phyloP scores from a whole-genome alignment of 2,113 vertebrate genomes.

The Hirundichthys speculiger region DNA sequence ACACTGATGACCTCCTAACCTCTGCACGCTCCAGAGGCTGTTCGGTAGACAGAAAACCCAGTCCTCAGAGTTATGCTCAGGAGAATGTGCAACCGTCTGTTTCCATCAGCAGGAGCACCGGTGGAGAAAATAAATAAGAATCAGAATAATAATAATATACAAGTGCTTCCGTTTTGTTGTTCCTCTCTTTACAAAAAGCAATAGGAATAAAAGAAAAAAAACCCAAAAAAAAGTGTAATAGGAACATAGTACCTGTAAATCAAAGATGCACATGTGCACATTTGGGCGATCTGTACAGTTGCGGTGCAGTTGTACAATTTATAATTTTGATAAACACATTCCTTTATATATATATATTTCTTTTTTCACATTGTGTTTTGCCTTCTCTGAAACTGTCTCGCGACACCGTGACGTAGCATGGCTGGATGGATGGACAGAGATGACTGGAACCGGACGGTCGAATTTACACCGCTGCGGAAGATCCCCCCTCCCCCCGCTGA shows the following conservation, averaged over 20 bases:
- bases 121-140: slow-evolving; percentile 70
- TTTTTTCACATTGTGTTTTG: slow-evolving; percentile 78
- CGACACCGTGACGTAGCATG: slow-evolving; percentile 72
- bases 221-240: slow-evolving; percentile 62
- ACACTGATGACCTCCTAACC: slow-evolving; percentile 51
- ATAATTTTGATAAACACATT: slow-evolving; percentile 80
- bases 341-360: neutral
- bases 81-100: slow-evolving; percentile 81
- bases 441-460: slow-evolving; percentile 61
- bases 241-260: slow-evolving; percentile 78
- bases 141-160: slow-evolving; percentile 73
- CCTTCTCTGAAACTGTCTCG: slow-evolving; percentile 74
- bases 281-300: slow-evolving; percentile 82
- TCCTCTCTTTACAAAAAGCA: slow-evolving; percentile 80
- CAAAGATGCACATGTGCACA: slow-evolving; percentile 80
- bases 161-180: slow-evolving; percentile 76
- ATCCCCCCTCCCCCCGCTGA: slow-evolving; percentile 26
- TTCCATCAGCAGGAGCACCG: slow-evolving; percentile 78
- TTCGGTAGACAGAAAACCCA: slow-evolving; percentile 77
- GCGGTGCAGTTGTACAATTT: slow-evolving; percentile 81
- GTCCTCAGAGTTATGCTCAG: slow-evolving; percentile 80
- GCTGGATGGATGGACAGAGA: slow-evolving; percentile 71
- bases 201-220: slow-evolving; percentile 66
- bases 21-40: slow-evolving; percentile 61
- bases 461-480: slow-evolving; percentile 65